Evolutionary conservation across 2,888 invertebrate genomes (phyloP), one percentile per base, ranked within the genome.

Genomic region (Ypsolopha scabrella): DNA sequence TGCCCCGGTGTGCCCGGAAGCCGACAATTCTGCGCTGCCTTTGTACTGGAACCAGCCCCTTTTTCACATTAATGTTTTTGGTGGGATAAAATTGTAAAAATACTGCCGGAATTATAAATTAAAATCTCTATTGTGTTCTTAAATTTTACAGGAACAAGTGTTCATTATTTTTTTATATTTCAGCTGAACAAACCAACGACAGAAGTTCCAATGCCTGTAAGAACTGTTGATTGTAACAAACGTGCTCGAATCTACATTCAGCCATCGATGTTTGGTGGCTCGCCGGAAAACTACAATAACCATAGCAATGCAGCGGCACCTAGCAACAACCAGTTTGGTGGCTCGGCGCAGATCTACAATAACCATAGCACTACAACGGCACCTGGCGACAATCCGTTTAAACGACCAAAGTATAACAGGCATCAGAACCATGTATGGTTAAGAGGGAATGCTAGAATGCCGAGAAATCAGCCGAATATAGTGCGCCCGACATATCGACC

Each of bases 171-270:
- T 1, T 7, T 14, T 14, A 44, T 1, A 33, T 24, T 44, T 44
- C 14, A 44, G 44, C 14, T 7, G 6, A 60, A 56, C 52, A 61
- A 62, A 54, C 33, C 58, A 1, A 1, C 7, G 9, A 35, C 55
- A 0, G 61, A 63, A 1, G 61, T 62, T 6, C 58, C 59, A 0
- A 50, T 57, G 3, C 62, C 69, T 33, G 67, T 58, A 1, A 59
- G 70, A 48, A 67, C 64, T 0, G 55, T 68, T 24, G 60, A 69
- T 55, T 55, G 65, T 43, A 59, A 51, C 8, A 24, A 24, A 2
- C 54, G 59, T 0, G 36, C 46, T 6, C 50, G 10, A 11, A 10
- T 8, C 7, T 39, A n/a, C 38, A 39, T n/a, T 2, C 24, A 3
- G 24, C 41, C 41, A 41, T 2, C 41, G 41, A 4, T 11, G 11